These are phyloP conservation scores for Lepus europaeus DNA, from an alignment of 2,113 vertebrate species.

Conservation along the genomic window DNA sequence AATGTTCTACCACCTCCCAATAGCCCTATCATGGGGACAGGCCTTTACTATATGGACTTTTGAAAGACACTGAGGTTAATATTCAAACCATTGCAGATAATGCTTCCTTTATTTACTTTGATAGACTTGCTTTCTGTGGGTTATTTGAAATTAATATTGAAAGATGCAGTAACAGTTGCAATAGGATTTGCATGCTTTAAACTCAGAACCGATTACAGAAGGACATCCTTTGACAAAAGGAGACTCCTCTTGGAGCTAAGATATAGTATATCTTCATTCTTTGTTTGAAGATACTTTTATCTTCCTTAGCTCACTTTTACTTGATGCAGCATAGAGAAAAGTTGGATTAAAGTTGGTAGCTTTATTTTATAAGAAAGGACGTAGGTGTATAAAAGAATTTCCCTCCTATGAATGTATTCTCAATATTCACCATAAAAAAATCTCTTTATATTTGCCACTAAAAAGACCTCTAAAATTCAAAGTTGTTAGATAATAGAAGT, in stretches of 20 bases:
- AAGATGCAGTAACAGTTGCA: not conserved
- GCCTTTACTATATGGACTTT: no score
- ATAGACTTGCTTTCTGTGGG: not conserved
- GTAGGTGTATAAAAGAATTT: slow-evolving; percentile 2
- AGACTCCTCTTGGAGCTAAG: slow-evolving; percentile 42
- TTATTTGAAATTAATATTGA: slow-evolving; percentile 10
- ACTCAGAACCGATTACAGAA: not conserved
- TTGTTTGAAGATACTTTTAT: slow-evolving; percentile 12
- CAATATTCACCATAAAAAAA: slow-evolving; percentile 19
- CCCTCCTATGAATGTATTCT: slow-evolving; percentile 5
- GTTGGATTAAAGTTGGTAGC: not conserved
- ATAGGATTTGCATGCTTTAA: slow-evolving; percentile 49
- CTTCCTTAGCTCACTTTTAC: not conserved
- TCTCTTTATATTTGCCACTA: slow-evolving; percentile 41
- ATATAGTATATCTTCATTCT: not conserved
- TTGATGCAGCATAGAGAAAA: not conserved
- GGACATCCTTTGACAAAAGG: not conserved
- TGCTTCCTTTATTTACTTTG: not conserved
- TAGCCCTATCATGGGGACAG: no score
- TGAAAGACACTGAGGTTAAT: no score
- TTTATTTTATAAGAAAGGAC: slow-evolving; percentile 23
- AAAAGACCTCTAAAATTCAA: slow-evolving; percentile 57
- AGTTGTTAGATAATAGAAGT: slow-evolving; percentile 25
- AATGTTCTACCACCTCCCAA: no score
- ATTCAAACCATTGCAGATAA: no score